Evolutionary conservation across 2,797 vertebrate species (phyloP).

Genomic region (Bufotes viridis): DNA sequence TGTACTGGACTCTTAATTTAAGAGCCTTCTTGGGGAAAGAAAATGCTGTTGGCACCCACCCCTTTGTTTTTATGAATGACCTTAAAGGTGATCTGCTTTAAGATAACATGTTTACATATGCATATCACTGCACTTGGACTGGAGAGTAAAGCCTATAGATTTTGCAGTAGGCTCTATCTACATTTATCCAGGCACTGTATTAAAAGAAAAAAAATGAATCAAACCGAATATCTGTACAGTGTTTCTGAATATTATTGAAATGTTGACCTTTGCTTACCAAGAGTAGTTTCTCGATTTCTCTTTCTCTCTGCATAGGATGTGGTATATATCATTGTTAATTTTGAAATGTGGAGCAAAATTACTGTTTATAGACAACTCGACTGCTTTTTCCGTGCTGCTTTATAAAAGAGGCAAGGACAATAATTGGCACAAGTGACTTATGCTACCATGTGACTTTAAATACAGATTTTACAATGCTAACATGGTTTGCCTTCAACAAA

Average conservation of each 20-base stretch:
- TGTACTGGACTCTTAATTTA: slow-evolving; percentile 76
- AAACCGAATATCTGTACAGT: slow-evolving; percentile 68
- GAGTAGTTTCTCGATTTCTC: slow-evolving; percentile 78
- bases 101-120: slow-evolving; percentile 99
- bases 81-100: slow-evolving; percentile 88
- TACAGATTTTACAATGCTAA: slow-evolving; percentile 76
- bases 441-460: slow-evolving; percentile 75
- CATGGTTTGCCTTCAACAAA: slow-evolving; percentile 78
- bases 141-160: slow-evolving; percentile 76
- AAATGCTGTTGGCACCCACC: slow-evolving; percentile 77
- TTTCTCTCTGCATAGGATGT: slow-evolving; percentile 79
- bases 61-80: slow-evolving; percentile 85
- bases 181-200: slow-evolving; percentile 78
- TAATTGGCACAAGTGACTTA: slow-evolving; percentile 76
- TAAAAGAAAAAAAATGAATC: slow-evolving; percentile 63
- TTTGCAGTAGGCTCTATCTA: slow-evolving; percentile 76
- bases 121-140: slow-evolving; percentile 92
- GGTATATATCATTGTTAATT: slow-evolving; percentile 79
- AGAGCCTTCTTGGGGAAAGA: slow-evolving; percentile 79
- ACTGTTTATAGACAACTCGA: slow-evolving; percentile 79
- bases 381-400: slow-evolving; percentile 81
- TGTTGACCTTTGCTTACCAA: slow-evolving; percentile 86
- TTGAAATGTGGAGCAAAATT: slow-evolving; percentile 82
- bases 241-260: slow-evolving; percentile 78
- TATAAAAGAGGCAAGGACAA: slow-evolving; percentile 74